These are phyloP conservation scores for Drosophila neotestacea DNA, from an alignment of 2,888 invertebrate genomes.

Conservation along the genomic window DNA sequence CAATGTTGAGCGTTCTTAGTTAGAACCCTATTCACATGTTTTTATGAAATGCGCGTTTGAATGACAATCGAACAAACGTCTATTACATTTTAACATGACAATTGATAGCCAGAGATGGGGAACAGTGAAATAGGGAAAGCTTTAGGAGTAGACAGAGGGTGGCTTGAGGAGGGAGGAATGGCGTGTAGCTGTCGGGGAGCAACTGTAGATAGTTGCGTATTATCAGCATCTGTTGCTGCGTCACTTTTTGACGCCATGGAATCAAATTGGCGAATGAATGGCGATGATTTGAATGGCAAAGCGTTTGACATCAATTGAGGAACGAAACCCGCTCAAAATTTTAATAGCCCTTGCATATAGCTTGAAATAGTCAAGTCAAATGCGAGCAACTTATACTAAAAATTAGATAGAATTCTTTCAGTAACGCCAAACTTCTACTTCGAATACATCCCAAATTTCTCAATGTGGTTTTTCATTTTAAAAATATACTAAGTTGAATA, in stretches of 20 bases:
- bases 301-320: conserved; percentile 36
- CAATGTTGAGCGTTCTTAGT: neutral
- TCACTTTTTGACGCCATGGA: conserved; percentile 55
- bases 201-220: conserved; percentile 38
- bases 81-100: conserved; percentile 12
- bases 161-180: neutral
- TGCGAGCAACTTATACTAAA: too few species aligned
- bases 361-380: neutral
- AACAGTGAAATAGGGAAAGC: neutral
- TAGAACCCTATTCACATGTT: neutral
- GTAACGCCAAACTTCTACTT: too few species aligned
- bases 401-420: neutral
- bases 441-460: too few species aligned
- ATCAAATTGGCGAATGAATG: conserved; percentile 39
- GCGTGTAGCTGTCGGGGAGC: conserved; percentile 9
- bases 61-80: conserved; percentile 45
- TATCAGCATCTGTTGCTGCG: conserved; percentile 49
- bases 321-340: conserved; percentile 50
- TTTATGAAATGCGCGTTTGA: conserved; percentile 48
- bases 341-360: conserved; percentile 15
- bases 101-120: neutral
- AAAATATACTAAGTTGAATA: neutral
- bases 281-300: conserved; percentile 58
- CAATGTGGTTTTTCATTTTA: too few species aligned
- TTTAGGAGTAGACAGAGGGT: neutral